These are phyloP conservation scores for Ruditapes philippinarum DNA, from an alignment of 1,140 invertebrate species.

Conservation along the genomic window DNA sequence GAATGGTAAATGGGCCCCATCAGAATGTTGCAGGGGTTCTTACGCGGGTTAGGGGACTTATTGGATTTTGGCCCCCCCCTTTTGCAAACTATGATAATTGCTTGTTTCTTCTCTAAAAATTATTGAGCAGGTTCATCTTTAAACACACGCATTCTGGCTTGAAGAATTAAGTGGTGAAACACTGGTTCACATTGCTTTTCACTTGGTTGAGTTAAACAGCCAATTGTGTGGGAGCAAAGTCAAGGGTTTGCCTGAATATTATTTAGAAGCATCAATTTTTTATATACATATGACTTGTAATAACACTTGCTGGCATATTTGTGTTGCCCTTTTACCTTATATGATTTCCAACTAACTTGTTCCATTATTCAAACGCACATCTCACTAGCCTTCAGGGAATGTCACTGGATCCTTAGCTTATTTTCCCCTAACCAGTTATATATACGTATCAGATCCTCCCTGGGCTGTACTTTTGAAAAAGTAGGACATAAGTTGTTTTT, in stretches of 20 bases:
- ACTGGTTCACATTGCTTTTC: neutral
- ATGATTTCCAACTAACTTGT: conserved; percentile 43
- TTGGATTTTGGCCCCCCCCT: too few relatives aligned
- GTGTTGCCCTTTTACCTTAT: conserved; percentile 52
- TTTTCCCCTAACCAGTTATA: neutral
- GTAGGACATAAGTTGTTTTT: conserved; percentile 50
- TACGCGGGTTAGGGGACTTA: too few relatives aligned
- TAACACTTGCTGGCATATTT: conserved; percentile 6
- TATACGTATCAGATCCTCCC: conserved; percentile 5
- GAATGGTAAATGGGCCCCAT: too few relatives aligned
- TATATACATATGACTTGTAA: conserved; percentile 55
- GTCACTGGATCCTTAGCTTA: too few relatives aligned
- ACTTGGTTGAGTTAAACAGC: conserved; percentile 18
- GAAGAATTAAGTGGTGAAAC: too few relatives aligned
- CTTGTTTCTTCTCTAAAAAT: too few relatives aligned
- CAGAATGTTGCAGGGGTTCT: too few relatives aligned
- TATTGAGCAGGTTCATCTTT: too few relatives aligned
- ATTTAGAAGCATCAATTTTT: too few relatives aligned
- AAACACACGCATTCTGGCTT: too few relatives aligned
- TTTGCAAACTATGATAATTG: too few relatives aligned
- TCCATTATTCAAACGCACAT: conserved; percentile 36
- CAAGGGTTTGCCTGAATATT: too few relatives aligned
- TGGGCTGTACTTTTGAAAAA: conserved; percentile 25
- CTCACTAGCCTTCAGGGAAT: conserved; percentile 38
- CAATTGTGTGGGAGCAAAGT: conserved; percentile 40